Evolutionary conservation across 2,797 vertebrate genomes (phyloP), one percentile per base, ranked within the genome.

Genomic region (Amniataba percoides): DNA sequence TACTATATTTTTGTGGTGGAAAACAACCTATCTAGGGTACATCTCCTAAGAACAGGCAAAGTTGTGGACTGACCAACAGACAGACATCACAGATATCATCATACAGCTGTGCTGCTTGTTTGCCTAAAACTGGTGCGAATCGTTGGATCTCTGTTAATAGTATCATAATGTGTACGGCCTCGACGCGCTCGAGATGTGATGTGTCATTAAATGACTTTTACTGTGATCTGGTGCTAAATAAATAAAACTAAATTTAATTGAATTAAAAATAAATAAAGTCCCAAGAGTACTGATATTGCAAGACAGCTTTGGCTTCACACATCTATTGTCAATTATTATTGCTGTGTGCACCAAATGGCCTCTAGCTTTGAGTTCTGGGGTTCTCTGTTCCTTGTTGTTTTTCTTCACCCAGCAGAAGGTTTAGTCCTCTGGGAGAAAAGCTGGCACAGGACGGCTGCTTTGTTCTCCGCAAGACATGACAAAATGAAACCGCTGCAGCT

Each of bases 381-480:
- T 59, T 16, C 23, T 80, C 31, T 72, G 21, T 34, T 74, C 19
- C 34, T 31, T 21, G 31, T 76, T 83, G 74, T 78, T 87, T 81
- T 81, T 71, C 71, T 63, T 59, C 70, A 65, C 57, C 76, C 82
- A 76, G 62, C 76, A 80, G 80, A 82, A 55, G 80, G 74, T 85
- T 86, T 51, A 57, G 66, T 84, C 86, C 81, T 74, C 67, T 21
- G 78, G 77, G 83, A 85, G 77, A 58, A 70, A 71, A 79, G 58
- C 63, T 77, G 81, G 80, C 73, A 81, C 64, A 68, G 76, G 74
- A 62, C 10, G 60, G 36, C 36, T 48, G 79, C 80, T 87, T 86
- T 89, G 86, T 83, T 86, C 78, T 78, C 53, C 49, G 51, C 36
- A 71, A 64, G 45, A 84, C 70, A 48, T 14, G 71, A 63, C 82